These are phyloP conservation scores for Pterostichus madidus DNA, from an alignment of 2,888 invertebrate species.

Conservation along the genomic window DNA sequence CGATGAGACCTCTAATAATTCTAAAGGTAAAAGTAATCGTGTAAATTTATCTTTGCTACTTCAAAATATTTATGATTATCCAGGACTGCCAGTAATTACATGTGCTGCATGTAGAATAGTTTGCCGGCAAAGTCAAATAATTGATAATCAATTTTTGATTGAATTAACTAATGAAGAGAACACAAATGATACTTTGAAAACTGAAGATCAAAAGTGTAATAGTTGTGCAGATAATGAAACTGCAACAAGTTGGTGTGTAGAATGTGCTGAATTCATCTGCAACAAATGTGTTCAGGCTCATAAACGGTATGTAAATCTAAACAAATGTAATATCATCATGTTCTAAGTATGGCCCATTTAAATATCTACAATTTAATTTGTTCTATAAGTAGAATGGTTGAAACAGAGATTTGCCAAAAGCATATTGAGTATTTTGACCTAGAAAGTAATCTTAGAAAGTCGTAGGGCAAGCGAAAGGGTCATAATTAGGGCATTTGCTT, in stretches of 20 bases:
- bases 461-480: too few species aligned
- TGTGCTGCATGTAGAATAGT: constrained; percentile 88
- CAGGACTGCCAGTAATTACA: constrained; percentile 75
- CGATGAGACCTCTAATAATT: constrained; percentile 74
- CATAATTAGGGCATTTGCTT: neutral
- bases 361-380: too few species aligned
- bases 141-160: constrained; percentile 91
- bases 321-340: too few species aligned
- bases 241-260: constrained; percentile 93
- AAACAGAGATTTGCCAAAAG: neutral
- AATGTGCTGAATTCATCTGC: constrained; percentile 95
- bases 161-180: constrained; percentile 82
- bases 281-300: constrained; percentile 95
- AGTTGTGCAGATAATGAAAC: constrained; percentile 91
- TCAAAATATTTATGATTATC: neutral
- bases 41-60: too few species aligned
- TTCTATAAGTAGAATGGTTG: too few species aligned
- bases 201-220: constrained; percentile 85
- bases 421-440: neutral
- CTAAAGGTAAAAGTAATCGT: constrained; percentile 67
- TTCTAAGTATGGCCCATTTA: too few species aligned
- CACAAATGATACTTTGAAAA: constrained; percentile 74
- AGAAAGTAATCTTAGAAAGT: neutral
- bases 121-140: constrained; percentile 86
- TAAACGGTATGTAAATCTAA: constrained; percentile 80